Conservation (phyloP, 2,888 invertebrate species). For the Heteropelma amictum region DNA sequence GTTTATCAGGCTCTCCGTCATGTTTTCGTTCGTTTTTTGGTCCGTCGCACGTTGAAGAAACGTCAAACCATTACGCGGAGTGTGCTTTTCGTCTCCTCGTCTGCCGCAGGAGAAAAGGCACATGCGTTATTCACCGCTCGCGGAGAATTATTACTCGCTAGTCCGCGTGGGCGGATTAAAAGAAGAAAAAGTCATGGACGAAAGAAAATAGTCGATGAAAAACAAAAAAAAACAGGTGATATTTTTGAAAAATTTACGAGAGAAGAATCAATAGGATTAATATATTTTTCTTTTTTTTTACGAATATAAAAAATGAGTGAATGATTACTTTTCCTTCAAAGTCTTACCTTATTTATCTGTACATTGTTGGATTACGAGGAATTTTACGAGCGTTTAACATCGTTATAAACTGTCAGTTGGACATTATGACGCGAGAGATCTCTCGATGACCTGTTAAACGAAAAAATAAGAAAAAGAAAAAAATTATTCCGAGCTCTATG, state of each 20-base stretch:
- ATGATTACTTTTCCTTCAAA: not conserved
- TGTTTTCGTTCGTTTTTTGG: conserved; percentile 63
- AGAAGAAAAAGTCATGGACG: not conserved
- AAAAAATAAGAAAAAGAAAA: conserved; percentile 17
- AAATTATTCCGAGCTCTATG: not conserved
- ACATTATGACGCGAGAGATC: conserved; percentile 10
- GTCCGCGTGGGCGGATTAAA: not conserved
- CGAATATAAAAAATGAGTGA: not conserved
- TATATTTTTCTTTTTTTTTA: not conserved
- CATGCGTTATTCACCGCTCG: not conserved
- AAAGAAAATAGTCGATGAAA: not conserved
- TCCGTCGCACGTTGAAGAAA: not conserved
- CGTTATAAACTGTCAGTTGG: conserved; percentile 25
- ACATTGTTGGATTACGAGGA: conserved; percentile 16
- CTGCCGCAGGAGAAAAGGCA: not conserved
- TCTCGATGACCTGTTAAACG: not conserved
- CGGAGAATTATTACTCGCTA: not conserved
- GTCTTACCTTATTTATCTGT: conserved; percentile 39
- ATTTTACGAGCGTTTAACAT: conserved; percentile 15
- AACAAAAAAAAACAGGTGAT: too few relatives aligned
- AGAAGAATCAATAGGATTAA: not conserved
- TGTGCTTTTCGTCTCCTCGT: not conserved
- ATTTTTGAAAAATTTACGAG: too few relatives aligned
- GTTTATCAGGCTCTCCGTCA: conserved; percentile 82
- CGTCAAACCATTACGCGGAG: conserved; percentile 34